A percentile compares a stretch with the other conserved stretches of the same genome.
Evolutionary conservation across 2,113 vertebrate species (phyloP).

Genomic region (Petroica traversi): DNA sequence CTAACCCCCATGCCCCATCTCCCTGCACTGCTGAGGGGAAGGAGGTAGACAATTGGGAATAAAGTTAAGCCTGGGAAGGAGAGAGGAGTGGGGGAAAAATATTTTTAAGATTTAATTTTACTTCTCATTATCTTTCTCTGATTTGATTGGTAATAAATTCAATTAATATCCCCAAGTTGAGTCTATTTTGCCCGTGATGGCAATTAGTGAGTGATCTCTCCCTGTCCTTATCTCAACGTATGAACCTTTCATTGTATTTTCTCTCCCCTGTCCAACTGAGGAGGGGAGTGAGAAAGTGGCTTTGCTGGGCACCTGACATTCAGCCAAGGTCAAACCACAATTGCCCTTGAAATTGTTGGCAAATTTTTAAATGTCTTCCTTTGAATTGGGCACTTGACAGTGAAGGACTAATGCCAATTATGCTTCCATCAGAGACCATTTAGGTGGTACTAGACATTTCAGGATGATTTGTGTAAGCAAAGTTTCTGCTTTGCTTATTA

Average conservation of each 20-base stretch:
- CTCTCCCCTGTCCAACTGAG: neutral
- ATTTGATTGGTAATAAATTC: neutral
- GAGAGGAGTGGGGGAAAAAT: neutral
- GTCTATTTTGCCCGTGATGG: neutral
- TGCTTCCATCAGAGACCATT: neutral
- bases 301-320: neutral
- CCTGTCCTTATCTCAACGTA: neutral
- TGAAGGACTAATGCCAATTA: neutral
- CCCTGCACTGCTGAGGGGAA: neutral
- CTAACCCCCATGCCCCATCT: neutral
- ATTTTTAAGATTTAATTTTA: neutral
- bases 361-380: neutral
- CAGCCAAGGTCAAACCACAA: neutral
- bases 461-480: neutral
- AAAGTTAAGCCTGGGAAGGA: neutral
- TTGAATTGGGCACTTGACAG: neutral
- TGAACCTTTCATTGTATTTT: neutral
- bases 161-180: neutral
- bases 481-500: neutral
- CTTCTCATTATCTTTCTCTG: neutral
- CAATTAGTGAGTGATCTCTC: neutral
- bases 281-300: neutral
- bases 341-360: neutral
- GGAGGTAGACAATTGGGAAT: neutral
- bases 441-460: neutral